Evolutionary conservation across 2,113 vertebrate genomes (phyloP).

Genomic region (Salvelinus fontinalis): DNA sequence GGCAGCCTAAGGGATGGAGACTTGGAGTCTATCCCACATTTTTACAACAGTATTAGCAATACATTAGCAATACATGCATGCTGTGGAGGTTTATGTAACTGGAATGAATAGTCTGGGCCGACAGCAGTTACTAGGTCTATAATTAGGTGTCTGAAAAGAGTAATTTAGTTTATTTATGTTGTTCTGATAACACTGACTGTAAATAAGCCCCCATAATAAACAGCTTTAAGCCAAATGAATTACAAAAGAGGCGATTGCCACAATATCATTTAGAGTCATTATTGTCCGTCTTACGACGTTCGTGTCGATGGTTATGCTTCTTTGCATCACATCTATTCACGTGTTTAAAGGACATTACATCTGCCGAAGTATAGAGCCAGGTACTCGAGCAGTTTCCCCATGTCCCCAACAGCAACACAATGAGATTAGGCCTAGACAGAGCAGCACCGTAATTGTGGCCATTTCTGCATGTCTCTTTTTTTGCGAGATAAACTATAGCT

Average conservation of each 20-base stretch:
- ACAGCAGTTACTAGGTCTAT: constrained; percentile 50
- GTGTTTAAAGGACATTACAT: not conserved
- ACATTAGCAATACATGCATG: constrained; percentile 42
- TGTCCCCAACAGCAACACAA: not conserved
- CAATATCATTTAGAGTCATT: constrained; percentile 33
- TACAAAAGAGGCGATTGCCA: constrained; percentile 34
- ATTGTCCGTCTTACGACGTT: constrained; percentile 21
- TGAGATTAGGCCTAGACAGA: constrained; percentile 37
- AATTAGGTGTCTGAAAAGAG: constrained; percentile 61
- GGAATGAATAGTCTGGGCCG: constrained; percentile 46
- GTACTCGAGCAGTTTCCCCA: constrained; percentile 4
- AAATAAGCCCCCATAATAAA: constrained; percentile 50
- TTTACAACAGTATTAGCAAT: constrained; percentile 27
- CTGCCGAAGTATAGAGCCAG: not conserved
- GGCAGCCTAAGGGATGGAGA: constrained; percentile 19
- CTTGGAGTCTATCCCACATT: not conserved
- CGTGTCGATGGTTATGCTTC: not conserved
- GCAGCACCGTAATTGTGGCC: constrained; percentile 6
- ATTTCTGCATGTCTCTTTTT: constrained; percentile 39
- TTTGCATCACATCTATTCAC: not conserved
- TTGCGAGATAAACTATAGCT: constrained; percentile 45
- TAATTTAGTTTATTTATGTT: constrained; percentile 62
- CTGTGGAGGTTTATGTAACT: constrained; percentile 48
- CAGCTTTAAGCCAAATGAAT: constrained; percentile 30
- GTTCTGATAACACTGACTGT: constrained; percentile 47